Evolutionary conservation across 92 coral and sea anemone genomes (phyloP).

Genomic region (Siderastrea radians): DNA sequence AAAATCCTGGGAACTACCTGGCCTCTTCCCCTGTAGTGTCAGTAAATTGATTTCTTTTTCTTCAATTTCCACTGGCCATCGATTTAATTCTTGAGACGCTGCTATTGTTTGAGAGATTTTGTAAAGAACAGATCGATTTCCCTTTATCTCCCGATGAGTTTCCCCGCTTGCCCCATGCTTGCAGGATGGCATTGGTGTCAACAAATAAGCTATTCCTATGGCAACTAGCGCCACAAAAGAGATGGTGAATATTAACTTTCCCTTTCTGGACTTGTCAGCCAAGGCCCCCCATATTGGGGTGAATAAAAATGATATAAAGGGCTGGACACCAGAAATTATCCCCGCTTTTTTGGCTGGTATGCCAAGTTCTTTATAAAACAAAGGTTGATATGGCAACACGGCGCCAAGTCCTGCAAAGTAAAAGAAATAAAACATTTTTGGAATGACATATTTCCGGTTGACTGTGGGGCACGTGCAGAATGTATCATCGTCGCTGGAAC

Average conservation of each 20-base stretch:
- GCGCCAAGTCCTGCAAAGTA: slow-evolving; percentile 65
- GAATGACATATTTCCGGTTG: slow-evolving; percentile 41
- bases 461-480: slow-evolving; percentile 1
- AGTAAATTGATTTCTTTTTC: not conserved
- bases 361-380: slow-evolving; percentile 64
- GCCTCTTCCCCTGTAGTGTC: not conserved
- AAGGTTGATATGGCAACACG: slow-evolving; percentile 53
- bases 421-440: slow-evolving; percentile 64
- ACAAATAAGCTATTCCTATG: slow-evolving; percentile 40
- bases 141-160: not conserved
- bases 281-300: slow-evolving; percentile 70
- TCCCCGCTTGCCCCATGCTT: not conserved
- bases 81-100: slow-evolving; percentile 2
- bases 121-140: slow-evolving; percentile 3
- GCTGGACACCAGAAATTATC: slow-evolving; percentile 66
- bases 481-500: not conserved
- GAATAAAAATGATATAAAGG: slow-evolving; percentile 64
- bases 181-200: slow-evolving; percentile 44
- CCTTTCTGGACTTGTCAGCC: slow-evolving; percentile 52
- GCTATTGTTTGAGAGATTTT: slow-evolving; percentile 20
- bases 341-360: slow-evolving; percentile 57
- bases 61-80: slow-evolving; percentile 10
- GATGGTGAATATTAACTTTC: slow-evolving; percentile 42
- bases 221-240: slow-evolving; percentile 50
- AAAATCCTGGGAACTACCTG: not conserved